Conservation (phyloP, 1,140 invertebrate genomes). For the Drosophila novamexicana region DNA sequence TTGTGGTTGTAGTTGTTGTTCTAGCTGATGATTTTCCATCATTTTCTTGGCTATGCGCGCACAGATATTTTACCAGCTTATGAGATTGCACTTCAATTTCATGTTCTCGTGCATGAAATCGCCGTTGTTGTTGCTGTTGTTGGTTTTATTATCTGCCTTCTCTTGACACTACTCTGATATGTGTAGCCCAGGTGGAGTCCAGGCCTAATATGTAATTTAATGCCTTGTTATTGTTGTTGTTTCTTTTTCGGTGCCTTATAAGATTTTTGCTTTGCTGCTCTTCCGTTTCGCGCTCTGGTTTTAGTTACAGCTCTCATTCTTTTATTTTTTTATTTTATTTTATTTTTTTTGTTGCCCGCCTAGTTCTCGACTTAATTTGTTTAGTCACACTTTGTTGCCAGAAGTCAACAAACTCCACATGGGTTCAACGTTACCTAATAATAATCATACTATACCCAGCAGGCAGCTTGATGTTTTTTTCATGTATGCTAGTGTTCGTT, state of each 20-base stretch:
- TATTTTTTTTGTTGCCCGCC: background rate
- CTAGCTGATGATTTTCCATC: slow-evolving; percentile 57
- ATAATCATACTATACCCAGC: slow-evolving; percentile 47
- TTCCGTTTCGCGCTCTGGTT: slow-evolving; percentile 30
- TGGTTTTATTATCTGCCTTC: slow-evolving; percentile 40
- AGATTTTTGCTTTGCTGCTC: slow-evolving; percentile 21
- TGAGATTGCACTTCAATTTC: slow-evolving; percentile 51
- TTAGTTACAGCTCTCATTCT: slow-evolving; percentile 33
- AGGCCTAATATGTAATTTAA: slow-evolving; percentile 72
- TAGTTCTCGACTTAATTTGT: slow-evolving; percentile 76
- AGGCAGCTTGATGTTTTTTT: slow-evolving; percentile 37
- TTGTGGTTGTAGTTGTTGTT: slow-evolving; percentile 30
- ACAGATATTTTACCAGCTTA: slow-evolving; percentile 66
- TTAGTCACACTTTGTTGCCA: slow-evolving; percentile 80
- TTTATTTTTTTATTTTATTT: slow-evolving; percentile 8
- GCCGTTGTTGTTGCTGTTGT: slow-evolving; percentile 40
- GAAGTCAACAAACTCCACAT: slow-evolving; percentile 80
- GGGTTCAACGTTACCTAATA: slow-evolving; percentile 59
- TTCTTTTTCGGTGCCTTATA: slow-evolving; percentile 38
- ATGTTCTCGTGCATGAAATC: slow-evolving; percentile 73
- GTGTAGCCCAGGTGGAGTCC: slow-evolving; percentile 16
- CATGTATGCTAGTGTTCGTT: slow-evolving; percentile 19
- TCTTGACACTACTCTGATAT: slow-evolving; percentile 60
- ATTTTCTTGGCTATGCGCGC: slow-evolving; percentile 31
- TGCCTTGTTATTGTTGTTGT: slow-evolving; percentile 36